phyloP scores from a whole-genome alignment of 2,113 vertebrate genomes.

The Calonectris borealis region DNA sequence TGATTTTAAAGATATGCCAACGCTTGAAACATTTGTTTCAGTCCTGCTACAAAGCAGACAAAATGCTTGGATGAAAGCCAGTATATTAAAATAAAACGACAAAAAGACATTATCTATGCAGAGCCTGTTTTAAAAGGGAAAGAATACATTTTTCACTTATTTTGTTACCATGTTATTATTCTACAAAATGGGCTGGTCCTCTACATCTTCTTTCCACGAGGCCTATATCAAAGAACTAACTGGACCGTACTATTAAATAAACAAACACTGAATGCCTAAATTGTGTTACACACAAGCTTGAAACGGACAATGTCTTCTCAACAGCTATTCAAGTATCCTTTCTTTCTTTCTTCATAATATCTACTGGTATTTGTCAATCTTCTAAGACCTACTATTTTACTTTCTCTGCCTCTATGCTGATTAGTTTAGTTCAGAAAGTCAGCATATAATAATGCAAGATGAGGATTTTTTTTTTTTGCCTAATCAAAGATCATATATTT shows the following conservation, averaged over 20 bases:
- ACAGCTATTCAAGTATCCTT: not conserved
- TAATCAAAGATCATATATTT: conserved; percentile 1
- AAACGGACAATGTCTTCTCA: not conserved
- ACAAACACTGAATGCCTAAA: not conserved
- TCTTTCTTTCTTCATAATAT: not conserved
- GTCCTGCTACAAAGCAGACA: not conserved
- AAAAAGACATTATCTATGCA: not conserved
- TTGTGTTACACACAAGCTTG: not conserved
- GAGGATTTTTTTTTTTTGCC: not conserved
- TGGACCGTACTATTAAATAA: not conserved
- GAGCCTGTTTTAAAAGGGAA: not conserved
- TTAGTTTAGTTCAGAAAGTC: not conserved
- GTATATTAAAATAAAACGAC: not conserved
- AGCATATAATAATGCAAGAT: not conserved
- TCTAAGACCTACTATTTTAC: not conserved
- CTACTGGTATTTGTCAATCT: not conserved
- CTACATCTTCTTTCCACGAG: not conserved
- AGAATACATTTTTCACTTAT: not conserved
- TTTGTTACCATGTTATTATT: not conserved
- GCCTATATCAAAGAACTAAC: not conserved
- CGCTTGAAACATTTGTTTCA: not conserved
- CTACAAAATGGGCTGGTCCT: not conserved
- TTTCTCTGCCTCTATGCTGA: not conserved
- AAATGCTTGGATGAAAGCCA: not conserved
- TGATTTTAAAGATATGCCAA: not conserved